phyloP scores from a whole-genome alignment of 2,797 vertebrate species.

The Anguilla pacifica region DNA sequence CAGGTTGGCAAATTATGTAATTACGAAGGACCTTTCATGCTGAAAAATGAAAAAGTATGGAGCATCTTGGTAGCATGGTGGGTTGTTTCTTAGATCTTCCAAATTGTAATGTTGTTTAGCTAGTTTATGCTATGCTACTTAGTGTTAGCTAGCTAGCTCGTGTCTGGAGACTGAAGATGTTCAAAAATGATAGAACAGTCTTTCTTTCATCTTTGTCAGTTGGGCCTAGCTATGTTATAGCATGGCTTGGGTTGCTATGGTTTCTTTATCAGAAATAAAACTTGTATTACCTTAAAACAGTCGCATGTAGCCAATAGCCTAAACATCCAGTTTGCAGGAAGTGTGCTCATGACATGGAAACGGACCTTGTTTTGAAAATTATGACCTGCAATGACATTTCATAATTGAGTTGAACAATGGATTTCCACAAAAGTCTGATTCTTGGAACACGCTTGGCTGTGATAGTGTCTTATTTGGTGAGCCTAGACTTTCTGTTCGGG shows the following conservation, averaged over 20 bases:
- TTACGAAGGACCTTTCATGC: neutral
- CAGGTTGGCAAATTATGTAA: neutral
- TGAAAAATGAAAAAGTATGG: neutral
- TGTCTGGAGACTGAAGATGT: neutral
- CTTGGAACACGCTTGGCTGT: conserved; percentile 21
- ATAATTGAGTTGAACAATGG: neutral
- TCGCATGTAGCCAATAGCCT: neutral
- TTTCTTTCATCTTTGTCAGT: neutral
- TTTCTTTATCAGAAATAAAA: neutral
- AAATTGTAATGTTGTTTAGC: neutral
- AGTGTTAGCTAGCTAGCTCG: neutral
- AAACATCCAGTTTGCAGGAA: neutral
- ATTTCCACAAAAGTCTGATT: neutral
- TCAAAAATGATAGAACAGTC: neutral
- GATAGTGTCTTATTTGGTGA: conserved; percentile 50
- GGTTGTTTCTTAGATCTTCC: neutral
- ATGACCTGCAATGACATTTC: neutral
- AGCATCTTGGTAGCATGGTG: neutral
- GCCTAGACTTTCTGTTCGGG: conserved; percentile 36
- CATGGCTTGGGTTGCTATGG: neutral
- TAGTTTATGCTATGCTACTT: neutral
- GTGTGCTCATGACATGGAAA: neutral
- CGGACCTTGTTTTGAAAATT: neutral
- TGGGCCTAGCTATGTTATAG: neutral
- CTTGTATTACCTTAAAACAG: too few relatives aligned